These are phyloP conservation scores for Drosophila kanekoi DNA, from an alignment of 2,888 invertebrate genomes.

Conservation along the genomic window DNA sequence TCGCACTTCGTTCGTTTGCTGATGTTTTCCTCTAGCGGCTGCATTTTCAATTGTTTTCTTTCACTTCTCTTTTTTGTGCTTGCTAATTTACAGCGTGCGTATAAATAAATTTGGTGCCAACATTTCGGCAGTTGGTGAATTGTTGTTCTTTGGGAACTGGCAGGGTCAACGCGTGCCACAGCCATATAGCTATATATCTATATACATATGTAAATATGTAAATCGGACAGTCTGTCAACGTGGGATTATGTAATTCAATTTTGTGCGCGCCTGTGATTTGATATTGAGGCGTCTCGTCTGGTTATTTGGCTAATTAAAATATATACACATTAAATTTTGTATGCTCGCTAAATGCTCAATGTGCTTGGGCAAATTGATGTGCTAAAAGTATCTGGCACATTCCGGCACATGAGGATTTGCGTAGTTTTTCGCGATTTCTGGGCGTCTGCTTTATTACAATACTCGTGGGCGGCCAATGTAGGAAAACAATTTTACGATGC, in stretches of 20 bases:
- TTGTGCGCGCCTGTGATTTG: conserved; percentile 23
- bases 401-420: conserved; percentile 51
- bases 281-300: conserved; percentile 28
- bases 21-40: conserved; percentile 13
- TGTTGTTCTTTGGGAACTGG: conserved; percentile 21
- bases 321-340: conserved; percentile 49
- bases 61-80: conserved; percentile 13
- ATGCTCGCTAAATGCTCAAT: conserved; percentile 27
- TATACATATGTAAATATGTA: conserved; percentile 9
- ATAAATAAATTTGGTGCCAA: conserved; percentile 73
- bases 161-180: conserved; percentile 77
- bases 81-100: conserved; percentile 78
- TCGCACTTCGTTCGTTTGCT: conserved; percentile 17
- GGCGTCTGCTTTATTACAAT: conserved; percentile 66
- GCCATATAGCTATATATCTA: conserved; percentile 1
- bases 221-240: conserved; percentile 67
- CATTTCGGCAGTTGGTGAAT: conserved; percentile 40
- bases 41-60: conserved; percentile 36
- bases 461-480: conserved; percentile 56
- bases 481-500: conserved; percentile 74
- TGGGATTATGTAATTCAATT: conserved; percentile 65
- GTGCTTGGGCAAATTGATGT: conserved; percentile 54
- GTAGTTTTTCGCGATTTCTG: conserved; percentile 43
- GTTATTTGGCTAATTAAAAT: conserved; percentile 66
- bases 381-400: conserved; percentile 52